Conservation (phyloP, 2,888 invertebrate genomes). For the Coecobrya sp. region DNA sequence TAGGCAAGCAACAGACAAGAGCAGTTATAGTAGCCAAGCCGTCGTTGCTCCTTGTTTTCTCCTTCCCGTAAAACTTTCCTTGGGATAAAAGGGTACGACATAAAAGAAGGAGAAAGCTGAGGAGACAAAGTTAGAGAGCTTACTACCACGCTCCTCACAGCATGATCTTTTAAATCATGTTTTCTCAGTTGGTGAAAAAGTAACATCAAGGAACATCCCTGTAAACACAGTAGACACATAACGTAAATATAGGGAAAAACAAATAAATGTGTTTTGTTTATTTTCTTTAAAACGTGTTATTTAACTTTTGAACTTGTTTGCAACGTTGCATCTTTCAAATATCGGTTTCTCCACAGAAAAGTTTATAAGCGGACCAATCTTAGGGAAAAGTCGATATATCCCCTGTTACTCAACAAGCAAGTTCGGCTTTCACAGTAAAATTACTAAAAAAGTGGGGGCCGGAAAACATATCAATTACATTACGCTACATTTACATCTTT, state of each 20-base stretch:
- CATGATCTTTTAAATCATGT: conserved; percentile 35
- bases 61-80: neutral
- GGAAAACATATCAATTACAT: neutral
- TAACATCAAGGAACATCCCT: neutral
- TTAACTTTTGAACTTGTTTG: too few relatives aligned
- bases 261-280: neutral
- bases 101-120: conserved; percentile 35
- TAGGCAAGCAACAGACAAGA: conserved; percentile 31
- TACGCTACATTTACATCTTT: neutral
- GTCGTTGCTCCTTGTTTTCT: neutral
- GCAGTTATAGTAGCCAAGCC: neutral
- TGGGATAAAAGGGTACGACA: neutral
- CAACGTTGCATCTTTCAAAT: too few relatives aligned
- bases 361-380: too few relatives aligned
- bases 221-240: conserved; percentile 12
- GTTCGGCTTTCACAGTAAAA: neutral
- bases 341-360: too few relatives aligned
- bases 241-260: neutral
- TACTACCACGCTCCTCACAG: conserved; percentile 41
- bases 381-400: too few relatives aligned
- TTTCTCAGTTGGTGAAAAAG: neutral
- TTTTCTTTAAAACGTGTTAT: neutral
- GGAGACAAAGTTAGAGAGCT: conserved; percentile 38
- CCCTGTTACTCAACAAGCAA: too few relatives aligned
- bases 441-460: neutral